These are phyloP conservation scores for Sphaerodactylus townsendi DNA, from an alignment of 2,113 vertebrate genomes.

Conservation along the genomic window DNA sequence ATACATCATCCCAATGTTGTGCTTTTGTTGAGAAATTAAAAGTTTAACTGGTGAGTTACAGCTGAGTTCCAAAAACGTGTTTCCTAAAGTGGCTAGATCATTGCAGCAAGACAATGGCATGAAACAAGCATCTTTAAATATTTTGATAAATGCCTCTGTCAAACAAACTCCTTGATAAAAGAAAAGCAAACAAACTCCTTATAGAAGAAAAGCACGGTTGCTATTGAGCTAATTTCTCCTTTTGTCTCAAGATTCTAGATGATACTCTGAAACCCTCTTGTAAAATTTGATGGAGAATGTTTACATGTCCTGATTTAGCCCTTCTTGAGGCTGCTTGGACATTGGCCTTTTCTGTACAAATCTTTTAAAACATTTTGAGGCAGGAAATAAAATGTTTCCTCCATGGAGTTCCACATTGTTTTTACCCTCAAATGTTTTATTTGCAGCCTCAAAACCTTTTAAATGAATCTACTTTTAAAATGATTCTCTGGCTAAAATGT, in stretches of 20 bases:
- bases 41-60: constrained; percentile 21
- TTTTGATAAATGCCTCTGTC: not conserved
- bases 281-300: not conserved
- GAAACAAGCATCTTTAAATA: not conserved
- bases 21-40: not conserved
- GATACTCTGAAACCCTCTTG: no score
- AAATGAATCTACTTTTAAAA: no score
- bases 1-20: not conserved
- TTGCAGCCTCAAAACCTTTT: no score
- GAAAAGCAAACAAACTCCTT: not conserved
- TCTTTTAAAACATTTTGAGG: no score
- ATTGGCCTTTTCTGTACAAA: no score
- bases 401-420: no score
- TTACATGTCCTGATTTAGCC: not conserved
- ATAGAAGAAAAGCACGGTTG: not conserved
- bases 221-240: not conserved
- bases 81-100: not conserved
- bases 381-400: no score
- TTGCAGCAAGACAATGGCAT: not conserved
- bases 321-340: no score
- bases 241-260: not conserved
- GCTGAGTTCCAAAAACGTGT: not conserved
- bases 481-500: no score
- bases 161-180: not conserved
- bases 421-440: no score